phyloP scores from a whole-genome alignment of 2,888 invertebrate genomes.

The Nemurella pictetii region DNA sequence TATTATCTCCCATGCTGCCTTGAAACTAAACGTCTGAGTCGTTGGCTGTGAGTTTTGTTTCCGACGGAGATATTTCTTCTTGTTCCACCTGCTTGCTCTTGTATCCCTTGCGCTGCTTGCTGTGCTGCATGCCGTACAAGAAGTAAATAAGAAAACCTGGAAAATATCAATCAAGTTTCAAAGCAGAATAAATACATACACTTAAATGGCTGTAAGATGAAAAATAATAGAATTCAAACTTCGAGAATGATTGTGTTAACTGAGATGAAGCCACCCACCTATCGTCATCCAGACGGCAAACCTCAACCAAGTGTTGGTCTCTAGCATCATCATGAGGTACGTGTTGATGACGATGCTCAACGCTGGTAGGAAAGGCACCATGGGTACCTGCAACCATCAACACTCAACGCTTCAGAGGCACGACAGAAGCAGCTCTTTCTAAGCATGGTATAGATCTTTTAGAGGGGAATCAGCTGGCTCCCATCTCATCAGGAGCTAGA shows the following conservation, averaged over 20 bases:
- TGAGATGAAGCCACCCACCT: conserved; percentile 57
- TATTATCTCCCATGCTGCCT: too few species aligned
- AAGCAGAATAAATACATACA: conserved; percentile 12
- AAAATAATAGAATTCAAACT: too few species aligned
- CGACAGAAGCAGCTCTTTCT: too few species aligned
- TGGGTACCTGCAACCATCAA: conserved; percentile 78
- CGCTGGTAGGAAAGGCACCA: conserved; percentile 83
- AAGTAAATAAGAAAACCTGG: conserved; percentile 85
- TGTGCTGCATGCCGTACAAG: conserved; percentile 78
- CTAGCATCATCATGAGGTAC: conserved; percentile 88
- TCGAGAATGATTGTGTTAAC: conserved; percentile 10
- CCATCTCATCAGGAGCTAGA: too few species aligned
- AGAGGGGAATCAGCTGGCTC: too few species aligned
- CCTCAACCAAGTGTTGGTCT: conserved; percentile 83
- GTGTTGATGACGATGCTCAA: conserved; percentile 84
- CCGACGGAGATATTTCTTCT: background rate
- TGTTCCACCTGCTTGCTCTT: background rate
- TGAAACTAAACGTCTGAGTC: background rate
- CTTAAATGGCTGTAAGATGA: background rate
- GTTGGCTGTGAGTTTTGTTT: background rate
- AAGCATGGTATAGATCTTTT: too few species aligned
- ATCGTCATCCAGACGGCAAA: conserved; percentile 82
- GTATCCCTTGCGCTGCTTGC: conserved; percentile 60
- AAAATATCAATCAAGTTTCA: conserved; percentile 42
- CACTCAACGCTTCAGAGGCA: too few species aligned